Percentiles rank a stretch among this genome's conserved stretches.
Evolutionary conservation across 1,140 invertebrate genomes (phyloP).

Genomic region (Periplaneta americana): DNA sequence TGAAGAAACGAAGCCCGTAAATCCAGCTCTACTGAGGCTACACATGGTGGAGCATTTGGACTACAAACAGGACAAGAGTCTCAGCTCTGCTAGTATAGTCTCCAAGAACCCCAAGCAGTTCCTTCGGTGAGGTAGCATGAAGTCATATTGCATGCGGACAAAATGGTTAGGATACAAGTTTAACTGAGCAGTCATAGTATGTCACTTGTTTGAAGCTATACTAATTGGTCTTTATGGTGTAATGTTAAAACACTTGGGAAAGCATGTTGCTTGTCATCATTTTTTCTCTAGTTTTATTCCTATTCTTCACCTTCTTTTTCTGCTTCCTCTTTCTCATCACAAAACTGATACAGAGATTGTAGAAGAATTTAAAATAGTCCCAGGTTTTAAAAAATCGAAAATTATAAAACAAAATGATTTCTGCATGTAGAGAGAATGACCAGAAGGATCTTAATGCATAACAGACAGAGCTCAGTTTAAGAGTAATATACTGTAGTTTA

Average conservation of each 20-base stretch:
- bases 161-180: too few relatives aligned
- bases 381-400: too few relatives aligned
- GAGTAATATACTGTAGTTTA: too few relatives aligned
- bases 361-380: too few relatives aligned
- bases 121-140: neutral
- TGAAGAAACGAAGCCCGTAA: constrained; percentile 51
- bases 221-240: too few relatives aligned
- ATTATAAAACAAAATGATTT: too few relatives aligned
- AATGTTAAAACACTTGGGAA: neutral
- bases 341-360: too few relatives aligned
- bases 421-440: too few relatives aligned
- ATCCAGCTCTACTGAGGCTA: constrained; percentile 51
- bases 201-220: too few relatives aligned
- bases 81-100: constrained; percentile 58
- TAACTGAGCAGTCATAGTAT: too few relatives aligned
- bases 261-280: neutral
- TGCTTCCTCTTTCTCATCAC: neutral
- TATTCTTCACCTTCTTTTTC: neutral
- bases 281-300: neutral
- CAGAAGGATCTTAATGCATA: too few relatives aligned
- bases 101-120: constrained; percentile 31
- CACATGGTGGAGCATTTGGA: constrained; percentile 65
- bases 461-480: too few relatives aligned
- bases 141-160: neutral
- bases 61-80: constrained; percentile 71